These are phyloP conservation scores for Python bivittatus DNA, from an alignment of 2,113 vertebrate genomes.

Conservation along the genomic window DNA sequence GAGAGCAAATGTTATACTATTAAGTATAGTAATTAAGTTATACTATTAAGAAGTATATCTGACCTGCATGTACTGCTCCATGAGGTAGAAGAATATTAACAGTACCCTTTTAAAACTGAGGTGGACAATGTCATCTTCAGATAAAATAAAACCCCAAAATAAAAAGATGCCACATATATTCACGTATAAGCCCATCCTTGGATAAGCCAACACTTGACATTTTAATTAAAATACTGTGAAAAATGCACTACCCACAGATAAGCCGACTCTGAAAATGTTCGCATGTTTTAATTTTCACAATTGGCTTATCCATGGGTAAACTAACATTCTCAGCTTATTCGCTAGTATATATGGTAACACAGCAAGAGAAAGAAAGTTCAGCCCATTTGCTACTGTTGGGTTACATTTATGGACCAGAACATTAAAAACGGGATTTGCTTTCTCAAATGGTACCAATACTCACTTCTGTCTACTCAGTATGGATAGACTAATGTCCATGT, in stretches of 20 bases:
- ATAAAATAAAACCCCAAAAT: neutral
- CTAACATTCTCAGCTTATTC: neutral
- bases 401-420: neutral
- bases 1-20: too few relatives aligned
- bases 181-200: neutral
- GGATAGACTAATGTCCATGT: neutral
- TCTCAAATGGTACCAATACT: neutral
- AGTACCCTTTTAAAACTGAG: neutral
- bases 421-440: neutral
- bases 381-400: neutral
- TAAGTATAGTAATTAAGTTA: too few relatives aligned
- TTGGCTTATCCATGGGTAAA: neutral
- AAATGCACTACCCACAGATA: neutral
- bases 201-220: neutral
- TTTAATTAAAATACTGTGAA: neutral
- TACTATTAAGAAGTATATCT: neutral
- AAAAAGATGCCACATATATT: neutral
- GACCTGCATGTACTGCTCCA: neutral
- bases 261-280: neutral
- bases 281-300: neutral
- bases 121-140: neutral
- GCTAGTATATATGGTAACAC: neutral
- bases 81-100: neutral
- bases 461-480: neutral
- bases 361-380: neutral